Evolutionary conservation across 2,888 invertebrate genomes (phyloP).

Genomic region (Eudemis profundana): DNA sequence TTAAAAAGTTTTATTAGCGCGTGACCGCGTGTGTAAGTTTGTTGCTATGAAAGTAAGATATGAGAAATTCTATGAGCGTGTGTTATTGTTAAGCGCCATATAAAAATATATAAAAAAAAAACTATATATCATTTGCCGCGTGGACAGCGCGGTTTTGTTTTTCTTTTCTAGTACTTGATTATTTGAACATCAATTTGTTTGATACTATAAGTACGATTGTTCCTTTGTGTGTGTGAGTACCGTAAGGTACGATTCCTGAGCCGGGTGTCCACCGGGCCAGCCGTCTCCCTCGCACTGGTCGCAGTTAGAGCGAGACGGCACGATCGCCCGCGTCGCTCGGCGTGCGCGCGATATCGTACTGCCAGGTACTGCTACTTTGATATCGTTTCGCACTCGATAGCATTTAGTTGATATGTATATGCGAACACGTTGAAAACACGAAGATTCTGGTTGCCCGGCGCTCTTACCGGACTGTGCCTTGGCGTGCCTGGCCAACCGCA

Average conservation of each 20-base stretch:
- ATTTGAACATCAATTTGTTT: conserved; percentile 48
- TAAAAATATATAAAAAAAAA: conserved; percentile 64
- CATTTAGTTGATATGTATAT: conserved; percentile 52
- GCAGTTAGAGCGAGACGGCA: background rate
- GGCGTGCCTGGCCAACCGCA: conserved; percentile 12
- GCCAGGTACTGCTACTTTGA: conserved; percentile 23
- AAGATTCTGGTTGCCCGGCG: conserved; percentile 17
- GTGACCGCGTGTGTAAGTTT: conserved; percentile 62
- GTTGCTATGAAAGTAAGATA: conserved; percentile 68
- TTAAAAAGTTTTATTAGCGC: conserved; percentile 75
- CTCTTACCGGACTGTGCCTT: conserved; percentile 29
- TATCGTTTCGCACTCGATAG: conserved; percentile 59
- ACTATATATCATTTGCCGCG: conserved; percentile 50
- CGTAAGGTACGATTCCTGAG: conserved; percentile 19
- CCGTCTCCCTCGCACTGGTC: conserved; percentile 9
- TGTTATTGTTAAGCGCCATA: conserved; percentile 81
- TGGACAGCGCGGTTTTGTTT: conserved; percentile 35
- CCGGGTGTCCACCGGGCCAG: conserved; percentile 4
- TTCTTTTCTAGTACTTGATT: conserved; percentile 37
- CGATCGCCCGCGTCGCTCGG: background rate
- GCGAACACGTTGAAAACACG: conserved; percentile 24
- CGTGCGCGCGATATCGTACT: conserved; percentile 30
- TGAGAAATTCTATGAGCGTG: conserved; percentile 73
- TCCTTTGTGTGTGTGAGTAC: conserved; percentile 49
- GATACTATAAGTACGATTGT: conserved; percentile 48